Percentiles rank a stretch among this genome's conserved stretches.
Evolutionary conservation across 37 sponge, comb jelly and placozoan species (phyloP).

Genomic region (Axinella damicornis): DNA sequence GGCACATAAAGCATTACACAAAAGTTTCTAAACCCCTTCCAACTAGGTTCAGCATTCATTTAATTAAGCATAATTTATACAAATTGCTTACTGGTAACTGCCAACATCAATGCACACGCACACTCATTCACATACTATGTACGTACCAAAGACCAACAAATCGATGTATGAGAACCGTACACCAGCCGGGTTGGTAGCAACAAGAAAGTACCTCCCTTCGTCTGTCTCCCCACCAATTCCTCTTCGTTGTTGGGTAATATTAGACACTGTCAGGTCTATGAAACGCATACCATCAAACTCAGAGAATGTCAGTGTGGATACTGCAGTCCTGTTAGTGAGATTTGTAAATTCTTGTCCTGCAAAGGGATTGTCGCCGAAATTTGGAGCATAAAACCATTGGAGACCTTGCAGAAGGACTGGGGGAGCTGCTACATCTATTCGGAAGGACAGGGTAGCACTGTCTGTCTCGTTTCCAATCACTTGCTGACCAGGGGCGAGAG

Average conservation of each 20-base stretch:
- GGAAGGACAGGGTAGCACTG: conserved; percentile 32
- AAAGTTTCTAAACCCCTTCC: no score
- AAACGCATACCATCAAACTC: neutral
- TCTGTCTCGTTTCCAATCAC: conserved; percentile 23
- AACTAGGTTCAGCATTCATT: no score
- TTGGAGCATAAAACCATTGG: conserved; percentile 54
- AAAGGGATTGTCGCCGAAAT: no score
- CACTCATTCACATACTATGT: no score
- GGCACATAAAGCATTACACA: no score
- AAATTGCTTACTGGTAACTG: no score
- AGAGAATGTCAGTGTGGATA: conserved; percentile 28
- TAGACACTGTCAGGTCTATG: conserved; percentile 23
- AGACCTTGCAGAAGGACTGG: conserved; percentile 25
- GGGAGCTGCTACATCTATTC: conserved; percentile 55
- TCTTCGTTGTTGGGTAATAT: conserved; percentile 18
- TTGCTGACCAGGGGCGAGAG: conserved; percentile 5
- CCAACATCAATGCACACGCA: no score
- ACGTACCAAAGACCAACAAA: conserved; percentile 61
- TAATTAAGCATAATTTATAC: no score
- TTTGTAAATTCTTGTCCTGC: conserved; percentile 38
- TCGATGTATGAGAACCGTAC: conserved; percentile 11
- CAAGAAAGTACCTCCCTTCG: conserved; percentile 70
- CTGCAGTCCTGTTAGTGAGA: conserved; percentile 25
- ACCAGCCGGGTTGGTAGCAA: conserved; percentile 73
- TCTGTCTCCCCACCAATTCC: conserved; percentile 33